These are phyloP conservation scores for Mystacides longicornis DNA, from an alignment of 2,888 invertebrate genomes.

Conservation along the genomic window DNA sequence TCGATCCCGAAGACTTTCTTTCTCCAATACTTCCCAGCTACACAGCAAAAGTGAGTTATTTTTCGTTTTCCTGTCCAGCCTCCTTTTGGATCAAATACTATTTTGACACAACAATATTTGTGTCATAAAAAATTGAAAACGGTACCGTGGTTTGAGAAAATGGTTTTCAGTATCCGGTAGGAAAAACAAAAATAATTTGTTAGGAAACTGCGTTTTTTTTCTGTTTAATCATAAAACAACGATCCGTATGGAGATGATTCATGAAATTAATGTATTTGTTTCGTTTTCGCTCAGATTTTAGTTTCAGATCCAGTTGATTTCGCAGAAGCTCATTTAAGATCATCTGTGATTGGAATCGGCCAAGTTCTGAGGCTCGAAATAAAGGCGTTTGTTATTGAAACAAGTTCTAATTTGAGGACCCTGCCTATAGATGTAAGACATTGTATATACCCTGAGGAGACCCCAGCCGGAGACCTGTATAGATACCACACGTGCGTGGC, in stretches of 20 bases:
- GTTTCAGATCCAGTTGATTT: constrained; percentile 35
- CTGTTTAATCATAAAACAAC: too few relatives aligned
- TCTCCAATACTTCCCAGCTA: constrained; percentile 31
- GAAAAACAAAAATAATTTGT: too few relatives aligned
- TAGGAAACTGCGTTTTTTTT: too few relatives aligned
- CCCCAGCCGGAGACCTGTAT: constrained; percentile 29
- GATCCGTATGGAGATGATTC: too few relatives aligned
- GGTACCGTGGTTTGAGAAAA: too few relatives aligned
- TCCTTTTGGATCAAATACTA: too few relatives aligned
- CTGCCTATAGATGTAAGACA: constrained; percentile 1
- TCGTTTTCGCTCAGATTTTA: too few relatives aligned
- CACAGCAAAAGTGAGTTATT: constrained; percentile 29
- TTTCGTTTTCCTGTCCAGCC: too few relatives aligned
- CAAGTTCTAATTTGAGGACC: background rate
- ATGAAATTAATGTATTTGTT: too few relatives aligned
- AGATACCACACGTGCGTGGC: constrained; percentile 32
- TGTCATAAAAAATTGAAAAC: too few relatives aligned
- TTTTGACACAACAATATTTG: too few relatives aligned
- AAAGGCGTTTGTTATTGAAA: constrained; percentile 30
- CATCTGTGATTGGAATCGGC: constrained; percentile 30
- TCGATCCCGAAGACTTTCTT: constrained; percentile 31
- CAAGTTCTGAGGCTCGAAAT: constrained; percentile 31
- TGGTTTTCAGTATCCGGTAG: too few relatives aligned
- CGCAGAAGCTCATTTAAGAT: constrained; percentile 32
- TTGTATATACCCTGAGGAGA: constrained; percentile 8